phyloP scores from a whole-genome alignment of 2,888 invertebrate species.

The Dasypogon diadema region DNA sequence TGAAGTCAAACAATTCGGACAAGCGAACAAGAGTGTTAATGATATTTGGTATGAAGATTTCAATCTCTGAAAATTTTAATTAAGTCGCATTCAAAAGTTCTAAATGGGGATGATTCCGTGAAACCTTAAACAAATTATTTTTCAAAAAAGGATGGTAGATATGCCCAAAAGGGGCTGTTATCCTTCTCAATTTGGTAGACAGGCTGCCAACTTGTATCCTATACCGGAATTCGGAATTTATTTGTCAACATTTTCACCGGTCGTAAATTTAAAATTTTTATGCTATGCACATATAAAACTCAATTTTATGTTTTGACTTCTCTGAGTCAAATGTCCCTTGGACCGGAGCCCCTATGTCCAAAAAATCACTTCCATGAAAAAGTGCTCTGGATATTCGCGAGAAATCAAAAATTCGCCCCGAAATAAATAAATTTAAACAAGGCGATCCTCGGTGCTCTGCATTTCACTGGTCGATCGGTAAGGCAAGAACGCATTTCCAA shows the following conservation, averaged over 20 bases:
- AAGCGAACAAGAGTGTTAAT: too few species aligned
- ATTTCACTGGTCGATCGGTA: slow-evolving; percentile 42
- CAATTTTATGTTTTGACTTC: slow-evolving; percentile 48
- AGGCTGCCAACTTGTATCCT: too few species aligned
- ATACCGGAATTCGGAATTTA: slow-evolving; percentile 51
- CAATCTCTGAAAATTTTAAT: too few species aligned
- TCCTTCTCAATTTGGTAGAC: too few species aligned
- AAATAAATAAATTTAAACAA: slow-evolving; percentile 38
- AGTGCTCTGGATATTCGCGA: slow-evolving; percentile 47
- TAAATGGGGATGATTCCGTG: too few species aligned
- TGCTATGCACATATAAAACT: slow-evolving; percentile 49
- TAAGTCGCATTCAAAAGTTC: too few species aligned
- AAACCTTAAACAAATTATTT: too few species aligned
- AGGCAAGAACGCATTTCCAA: slow-evolving; percentile 46
- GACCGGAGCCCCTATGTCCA: not conserved
- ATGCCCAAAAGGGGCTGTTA: too few species aligned
- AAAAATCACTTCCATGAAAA: slow-evolving; percentile 44
- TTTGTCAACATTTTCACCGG: slow-evolving; percentile 55
- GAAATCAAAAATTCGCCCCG: slow-evolving; percentile 49
- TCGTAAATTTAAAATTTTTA: slow-evolving; percentile 54
- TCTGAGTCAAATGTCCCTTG: not conserved
- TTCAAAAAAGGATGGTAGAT: too few species aligned
- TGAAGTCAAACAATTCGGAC: too few species aligned
- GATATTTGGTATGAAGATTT: too few species aligned
- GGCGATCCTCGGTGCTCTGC: slow-evolving; percentile 4